Percentiles rank a stretch among this genome's conserved stretches.
phyloP scores from a whole-genome alignment of 2,888 invertebrate genomes.

The Boloria selene region DNA sequence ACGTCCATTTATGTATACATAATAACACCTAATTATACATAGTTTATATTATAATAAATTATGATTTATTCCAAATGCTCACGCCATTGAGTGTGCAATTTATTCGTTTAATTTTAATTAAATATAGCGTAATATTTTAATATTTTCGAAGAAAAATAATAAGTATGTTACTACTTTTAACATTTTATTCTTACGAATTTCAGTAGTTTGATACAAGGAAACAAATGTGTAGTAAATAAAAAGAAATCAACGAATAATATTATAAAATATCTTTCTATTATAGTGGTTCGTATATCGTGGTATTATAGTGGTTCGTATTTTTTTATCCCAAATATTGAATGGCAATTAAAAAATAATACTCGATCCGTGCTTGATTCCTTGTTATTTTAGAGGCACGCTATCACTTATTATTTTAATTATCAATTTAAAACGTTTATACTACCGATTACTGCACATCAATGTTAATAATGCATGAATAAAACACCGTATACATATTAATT shows the following conservation, averaged over 20 bases:
- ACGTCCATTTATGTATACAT: not conserved
- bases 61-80: conserved; percentile 3
- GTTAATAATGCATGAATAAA: conserved; percentile 9
- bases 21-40: not conserved
- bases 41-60: not conserved
- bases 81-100: not conserved
- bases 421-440: not conserved
- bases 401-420: not conserved
- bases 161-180: not conserved
- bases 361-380: too few relatives aligned
- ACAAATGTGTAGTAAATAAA: too few relatives aligned
- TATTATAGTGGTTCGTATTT: too few relatives aligned
- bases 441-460: not conserved
- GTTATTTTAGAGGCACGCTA: too few relatives aligned
- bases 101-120: not conserved
- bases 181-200: too few relatives aligned
- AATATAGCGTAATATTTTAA: not conserved
- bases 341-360: too few relatives aligned
- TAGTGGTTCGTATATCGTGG: too few relatives aligned
- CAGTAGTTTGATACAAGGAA: too few relatives aligned
- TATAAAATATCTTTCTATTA: too few relatives aligned
- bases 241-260: too few relatives aligned
- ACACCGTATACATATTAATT: not conserved
- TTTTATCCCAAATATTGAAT: too few relatives aligned
- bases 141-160: not conserved